Evolutionary conservation across 2,113 vertebrate genomes (phyloP), one percentile per base, ranked within the genome.

Genomic region (Cettia cetti): DNA sequence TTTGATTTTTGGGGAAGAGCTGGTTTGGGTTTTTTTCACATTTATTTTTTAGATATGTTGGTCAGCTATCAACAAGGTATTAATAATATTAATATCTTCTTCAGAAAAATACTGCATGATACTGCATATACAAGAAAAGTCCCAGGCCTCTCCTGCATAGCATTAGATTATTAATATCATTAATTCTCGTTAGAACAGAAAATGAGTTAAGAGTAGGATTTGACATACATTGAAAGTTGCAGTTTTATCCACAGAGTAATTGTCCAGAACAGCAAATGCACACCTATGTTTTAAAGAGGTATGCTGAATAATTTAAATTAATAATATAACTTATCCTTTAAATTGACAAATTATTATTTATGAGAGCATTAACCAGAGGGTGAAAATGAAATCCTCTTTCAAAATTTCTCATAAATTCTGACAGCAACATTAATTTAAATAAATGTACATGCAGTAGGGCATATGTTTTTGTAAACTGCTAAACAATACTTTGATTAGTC

Each of bases 321-420:
- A 53, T 37, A 82, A 15, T 26, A 50, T 37, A 86, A 39, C 39
- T 83, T 77, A 59, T 20, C 61, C 28, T 77, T 44, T 17, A 91
- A 68, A 78, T 23, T 92, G 85, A 95, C 82, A 94, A 94, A 96
- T 95, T 93, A 78, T 93, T 95, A 96, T 90, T 95, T 95, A 93
- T 90, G 91, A 93, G 56, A 89, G 9, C 72, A 88, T 92, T 97
- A 96, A 92, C 87, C 61, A 40, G 81, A 84, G 94, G 65, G 78
- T 84, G 59, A 91, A 96, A 94, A 95, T 94, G 50, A 97, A 96
- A 96, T 79, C 50, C 68, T 90, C 71, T 89, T 86, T 88, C 94
- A 88, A 90, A 94, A 77, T 91, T 86, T 94, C 89, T 91, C 81
- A 96, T 68, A 86, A 88, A 89, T 57, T 84, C 74, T 94, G 96